phyloP scores from a whole-genome alignment of 2,888 invertebrate genomes.

The Cecidostiba fungosa region DNA sequence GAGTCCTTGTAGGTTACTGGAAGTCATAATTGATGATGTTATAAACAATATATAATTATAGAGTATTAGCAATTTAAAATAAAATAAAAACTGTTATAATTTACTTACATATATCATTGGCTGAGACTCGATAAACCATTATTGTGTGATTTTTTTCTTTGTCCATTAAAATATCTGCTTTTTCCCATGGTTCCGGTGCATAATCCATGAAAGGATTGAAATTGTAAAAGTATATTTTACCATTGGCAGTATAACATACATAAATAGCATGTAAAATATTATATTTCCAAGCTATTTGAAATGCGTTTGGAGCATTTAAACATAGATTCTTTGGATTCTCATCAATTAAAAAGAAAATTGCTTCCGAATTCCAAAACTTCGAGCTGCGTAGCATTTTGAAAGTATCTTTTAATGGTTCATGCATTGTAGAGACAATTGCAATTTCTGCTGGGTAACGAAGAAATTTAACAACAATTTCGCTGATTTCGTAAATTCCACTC shows the following conservation, averaged over 20 bases:
- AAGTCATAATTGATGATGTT: background rate
- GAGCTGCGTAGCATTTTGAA: background rate
- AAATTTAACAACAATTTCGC: background rate
- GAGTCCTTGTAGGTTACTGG: background rate
- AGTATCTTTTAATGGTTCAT: background rate
- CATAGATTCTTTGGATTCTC: background rate
- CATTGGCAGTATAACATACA: slow-evolving; percentile 64
- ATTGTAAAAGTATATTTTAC: slow-evolving; percentile 63
- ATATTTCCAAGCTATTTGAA: background rate
- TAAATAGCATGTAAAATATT: slow-evolving; percentile 59
- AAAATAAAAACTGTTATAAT: background rate
- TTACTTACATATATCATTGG: background rate
- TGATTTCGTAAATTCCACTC: background rate
- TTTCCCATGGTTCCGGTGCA: slow-evolving; percentile 60
- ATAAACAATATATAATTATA: too few relatives aligned
- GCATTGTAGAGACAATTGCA: background rate
- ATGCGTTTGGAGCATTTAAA: background rate
- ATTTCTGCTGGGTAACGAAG: background rate
- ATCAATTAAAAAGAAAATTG: slow-evolving; percentile 3
- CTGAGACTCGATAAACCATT: background rate
- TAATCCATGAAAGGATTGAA: slow-evolving; percentile 66
- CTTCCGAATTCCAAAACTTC: background rate
- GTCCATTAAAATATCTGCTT: slow-evolving; percentile 50
- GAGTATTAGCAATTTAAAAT: too few relatives aligned
- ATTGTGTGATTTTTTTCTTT: background rate